phyloP scores from a whole-genome alignment of 2,113 vertebrate species.

The Dromiciops gliroides region DNA sequence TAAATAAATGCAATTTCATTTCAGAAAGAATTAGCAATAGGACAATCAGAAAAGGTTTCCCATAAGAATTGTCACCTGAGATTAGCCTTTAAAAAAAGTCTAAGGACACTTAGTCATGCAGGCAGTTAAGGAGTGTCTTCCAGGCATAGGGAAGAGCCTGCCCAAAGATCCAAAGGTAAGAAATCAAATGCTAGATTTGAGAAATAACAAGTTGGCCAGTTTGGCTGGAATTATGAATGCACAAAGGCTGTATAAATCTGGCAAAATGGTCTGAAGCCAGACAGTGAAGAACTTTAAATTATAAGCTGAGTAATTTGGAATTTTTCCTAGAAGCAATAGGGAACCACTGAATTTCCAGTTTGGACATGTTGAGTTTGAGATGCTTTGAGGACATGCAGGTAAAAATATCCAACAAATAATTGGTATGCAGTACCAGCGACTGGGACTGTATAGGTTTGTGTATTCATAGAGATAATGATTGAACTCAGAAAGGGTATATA shows the following conservation, averaged over 20 bases:
- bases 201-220: neutral
- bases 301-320: neutral
- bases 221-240: neutral
- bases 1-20: neutral
- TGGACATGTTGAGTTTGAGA: neutral
- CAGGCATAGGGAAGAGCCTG: neutral
- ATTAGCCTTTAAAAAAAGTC: neutral
- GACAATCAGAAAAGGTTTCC: neutral
- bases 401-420: neutral
- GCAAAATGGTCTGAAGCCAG: neutral
- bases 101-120: neutral
- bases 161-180: neutral
- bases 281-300: neutral
- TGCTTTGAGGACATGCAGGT: neutral
- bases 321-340: neutral
- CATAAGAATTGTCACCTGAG: neutral
- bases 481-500: neutral
- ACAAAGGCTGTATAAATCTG: neutral
- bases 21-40: neutral
- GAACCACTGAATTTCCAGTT: neutral
- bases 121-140: neutral
- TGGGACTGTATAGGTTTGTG: neutral
- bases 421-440: neutral
- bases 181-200: neutral
- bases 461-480: neutral